phyloP scores from a whole-genome alignment of 2,797 vertebrate genomes.

The Megaceryle alcyon region DNA sequence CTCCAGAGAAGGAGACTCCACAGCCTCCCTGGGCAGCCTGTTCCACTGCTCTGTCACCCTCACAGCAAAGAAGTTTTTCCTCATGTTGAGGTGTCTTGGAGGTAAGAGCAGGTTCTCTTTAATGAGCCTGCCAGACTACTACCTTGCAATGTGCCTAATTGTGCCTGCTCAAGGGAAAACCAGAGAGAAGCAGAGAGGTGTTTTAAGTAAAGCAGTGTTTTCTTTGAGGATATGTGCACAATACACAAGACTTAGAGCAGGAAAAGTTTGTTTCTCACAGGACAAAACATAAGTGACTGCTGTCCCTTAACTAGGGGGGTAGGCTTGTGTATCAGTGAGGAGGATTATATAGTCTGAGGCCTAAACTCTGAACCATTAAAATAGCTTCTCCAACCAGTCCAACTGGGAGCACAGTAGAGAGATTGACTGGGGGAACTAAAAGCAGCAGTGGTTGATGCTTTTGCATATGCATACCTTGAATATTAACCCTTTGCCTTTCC shows the following conservation, averaged over 20 bases:
- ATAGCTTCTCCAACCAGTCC: conserved; percentile 31
- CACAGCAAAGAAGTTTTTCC: too few relatives aligned
- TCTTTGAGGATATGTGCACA: not conserved
- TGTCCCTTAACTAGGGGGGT: not conserved
- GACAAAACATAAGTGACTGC: not conserved
- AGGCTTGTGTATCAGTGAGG: not conserved
- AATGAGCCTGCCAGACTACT: not conserved
- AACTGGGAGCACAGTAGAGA: not conserved
- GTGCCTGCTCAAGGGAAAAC: not conserved
- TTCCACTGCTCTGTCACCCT: too few relatives aligned
- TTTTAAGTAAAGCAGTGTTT: not conserved
- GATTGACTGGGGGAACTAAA: not conserved
- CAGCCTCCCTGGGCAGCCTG: too few relatives aligned
- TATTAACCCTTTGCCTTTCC: not conserved
- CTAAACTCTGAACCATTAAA: conserved; percentile 26
- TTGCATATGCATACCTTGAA: not conserved
- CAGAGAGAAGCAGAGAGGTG: not conserved
- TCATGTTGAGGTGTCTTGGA: not conserved
- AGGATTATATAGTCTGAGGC: not conserved
- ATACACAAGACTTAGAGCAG: not conserved
- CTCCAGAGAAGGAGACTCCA: too few relatives aligned
- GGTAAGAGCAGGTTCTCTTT: not conserved
- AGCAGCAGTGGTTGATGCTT: not conserved
- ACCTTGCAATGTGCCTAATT: not conserved
- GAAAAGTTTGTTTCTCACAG: not conserved